Conservation (phyloP, 2,888 invertebrate genomes). For the Monoplex corrugatus region DNA sequence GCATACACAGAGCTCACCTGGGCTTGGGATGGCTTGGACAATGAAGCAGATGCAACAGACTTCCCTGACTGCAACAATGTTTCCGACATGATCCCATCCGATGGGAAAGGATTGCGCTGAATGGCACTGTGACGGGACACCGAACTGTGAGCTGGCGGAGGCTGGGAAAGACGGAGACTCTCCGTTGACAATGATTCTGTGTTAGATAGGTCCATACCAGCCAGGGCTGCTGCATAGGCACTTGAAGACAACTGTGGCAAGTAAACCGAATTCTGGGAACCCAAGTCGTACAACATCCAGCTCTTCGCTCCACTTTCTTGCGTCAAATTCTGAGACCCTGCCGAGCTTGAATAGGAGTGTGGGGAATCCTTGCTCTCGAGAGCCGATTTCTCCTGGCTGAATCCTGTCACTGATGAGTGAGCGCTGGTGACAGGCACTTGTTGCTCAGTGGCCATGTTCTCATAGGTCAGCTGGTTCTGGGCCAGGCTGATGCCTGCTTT, state of each 20-base stretch:
- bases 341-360: constrained; percentile 39
- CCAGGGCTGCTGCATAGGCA: constrained; percentile 55
- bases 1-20: constrained; percentile 39
- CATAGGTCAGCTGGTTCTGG: constrained; percentile 66
- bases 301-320: constrained; percentile 54
- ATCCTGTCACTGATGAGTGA: constrained; percentile 31
- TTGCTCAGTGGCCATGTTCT: constrained; percentile 56
- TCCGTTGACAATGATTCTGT: constrained; percentile 47
- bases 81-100: constrained; percentile 29
- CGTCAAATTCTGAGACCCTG: constrained; percentile 36
- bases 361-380: constrained; percentile 48
- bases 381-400: constrained; percentile 41
- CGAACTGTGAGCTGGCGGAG: constrained; percentile 78
- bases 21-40: not conserved
- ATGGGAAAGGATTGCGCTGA: constrained; percentile 67
- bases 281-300: constrained; percentile 68
- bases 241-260: constrained; percentile 60
- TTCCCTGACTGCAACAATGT: not conserved
- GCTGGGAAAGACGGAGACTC: constrained; percentile 59
- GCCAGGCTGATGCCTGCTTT: constrained; percentile 65
- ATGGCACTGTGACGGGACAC: constrained; percentile 64
- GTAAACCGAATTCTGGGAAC: no score
- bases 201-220: constrained; percentile 57
- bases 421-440: constrained; percentile 48
- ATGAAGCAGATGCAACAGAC: not conserved